Percentiles rank a stretch among this genome's conserved stretches.
These are phyloP conservation scores for Eudemis profundana DNA, from an alignment of 2,888 invertebrate species.

Conservation along the genomic window DNA sequence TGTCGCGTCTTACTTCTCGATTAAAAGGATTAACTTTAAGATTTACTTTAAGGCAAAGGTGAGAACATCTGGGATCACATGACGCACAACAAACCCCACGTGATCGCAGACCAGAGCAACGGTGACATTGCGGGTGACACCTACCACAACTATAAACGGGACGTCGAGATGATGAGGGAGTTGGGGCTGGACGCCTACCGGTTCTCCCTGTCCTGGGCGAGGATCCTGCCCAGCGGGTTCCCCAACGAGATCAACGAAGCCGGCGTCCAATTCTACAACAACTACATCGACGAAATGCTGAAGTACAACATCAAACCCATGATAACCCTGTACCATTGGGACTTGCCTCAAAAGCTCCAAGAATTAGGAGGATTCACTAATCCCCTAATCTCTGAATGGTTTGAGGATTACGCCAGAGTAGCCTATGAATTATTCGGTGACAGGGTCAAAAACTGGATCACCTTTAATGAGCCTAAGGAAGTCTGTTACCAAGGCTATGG, in stretches of 20 bases:
- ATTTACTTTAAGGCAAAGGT: constrained; percentile 24
- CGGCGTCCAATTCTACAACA: constrained; percentile 87
- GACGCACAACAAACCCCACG: constrained; percentile 56
- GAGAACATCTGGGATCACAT: constrained; percentile 43
- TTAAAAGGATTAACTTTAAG: not conserved
- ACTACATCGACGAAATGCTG: constrained; percentile 86
- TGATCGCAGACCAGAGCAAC: constrained; percentile 77
- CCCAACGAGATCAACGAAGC: constrained; percentile 79
- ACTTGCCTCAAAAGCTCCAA: constrained; percentile 81
- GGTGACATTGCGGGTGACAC: constrained; percentile 86
- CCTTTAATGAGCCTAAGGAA: constrained; percentile 75
- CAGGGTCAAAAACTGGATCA: constrained; percentile 70
- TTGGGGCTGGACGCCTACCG: constrained; percentile 78
- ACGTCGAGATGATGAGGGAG: constrained; percentile 76
- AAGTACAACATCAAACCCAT: constrained; percentile 86
- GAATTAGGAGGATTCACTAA: constrained; percentile 83
- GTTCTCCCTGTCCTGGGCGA: constrained; percentile 87
- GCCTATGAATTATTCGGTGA: constrained; percentile 70
- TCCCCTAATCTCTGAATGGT: constrained; percentile 73
- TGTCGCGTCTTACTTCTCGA: no score
- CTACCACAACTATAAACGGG: constrained; percentile 86
- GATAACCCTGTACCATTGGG: constrained; percentile 84
- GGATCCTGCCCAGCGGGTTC: constrained; percentile 86
- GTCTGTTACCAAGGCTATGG: constrained; percentile 46
- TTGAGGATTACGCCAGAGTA: constrained; percentile 78